Percentiles rank a stretch among this genome's conserved stretches.
Conservation (phyloP, 2,888 invertebrate genomes). For the Pammene aurita region DNA sequence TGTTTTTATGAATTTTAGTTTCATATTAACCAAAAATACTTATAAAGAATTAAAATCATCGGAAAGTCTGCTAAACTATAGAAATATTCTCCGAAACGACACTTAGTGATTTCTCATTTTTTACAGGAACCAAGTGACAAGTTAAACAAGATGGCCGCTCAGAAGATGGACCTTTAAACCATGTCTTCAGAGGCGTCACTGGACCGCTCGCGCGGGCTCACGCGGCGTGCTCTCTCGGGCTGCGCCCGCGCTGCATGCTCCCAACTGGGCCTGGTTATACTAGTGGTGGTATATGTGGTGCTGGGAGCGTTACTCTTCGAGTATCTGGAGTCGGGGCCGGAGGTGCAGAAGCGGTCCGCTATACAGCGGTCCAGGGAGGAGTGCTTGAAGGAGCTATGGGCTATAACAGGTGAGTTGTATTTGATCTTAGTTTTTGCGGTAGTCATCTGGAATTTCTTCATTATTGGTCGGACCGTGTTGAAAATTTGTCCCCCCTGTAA, state of each 20-base stretch:
- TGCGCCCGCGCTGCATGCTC: slow-evolving; percentile 71
- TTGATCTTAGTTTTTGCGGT: too few relatives aligned
- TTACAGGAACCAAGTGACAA: neutral
- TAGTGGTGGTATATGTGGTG: slow-evolving; percentile 85
- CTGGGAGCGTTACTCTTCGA: slow-evolving; percentile 19
- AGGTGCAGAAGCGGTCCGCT: slow-evolving; percentile 85
- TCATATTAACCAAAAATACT: too few relatives aligned
- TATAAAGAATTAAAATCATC: too few relatives aligned
- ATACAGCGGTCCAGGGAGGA: slow-evolving; percentile 86
- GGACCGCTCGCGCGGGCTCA: slow-evolving; percentile 1
- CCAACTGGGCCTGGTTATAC: slow-evolving; percentile 83
- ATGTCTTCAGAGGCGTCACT: slow-evolving; percentile 12
- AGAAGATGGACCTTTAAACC: neutral
- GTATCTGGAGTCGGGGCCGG: slow-evolving; percentile 87
- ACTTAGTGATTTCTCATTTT: too few relatives aligned
- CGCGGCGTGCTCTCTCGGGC: slow-evolving; percentile 1
- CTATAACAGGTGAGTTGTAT: slow-evolving; percentile 87
- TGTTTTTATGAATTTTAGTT: too few relatives aligned
- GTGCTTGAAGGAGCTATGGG: slow-evolving; percentile 89
- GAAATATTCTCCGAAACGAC: too few relatives aligned
- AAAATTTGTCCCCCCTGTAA: too few relatives aligned
- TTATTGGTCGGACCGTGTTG: too few relatives aligned
- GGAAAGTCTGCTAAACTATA: neutral
- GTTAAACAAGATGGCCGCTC: neutral
- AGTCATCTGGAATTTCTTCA: neutral